Evolutionary conservation across 2,113 vertebrate genomes (phyloP), one percentile per base, ranked within the genome.

Genomic region (Spea bombifrons): DNA sequence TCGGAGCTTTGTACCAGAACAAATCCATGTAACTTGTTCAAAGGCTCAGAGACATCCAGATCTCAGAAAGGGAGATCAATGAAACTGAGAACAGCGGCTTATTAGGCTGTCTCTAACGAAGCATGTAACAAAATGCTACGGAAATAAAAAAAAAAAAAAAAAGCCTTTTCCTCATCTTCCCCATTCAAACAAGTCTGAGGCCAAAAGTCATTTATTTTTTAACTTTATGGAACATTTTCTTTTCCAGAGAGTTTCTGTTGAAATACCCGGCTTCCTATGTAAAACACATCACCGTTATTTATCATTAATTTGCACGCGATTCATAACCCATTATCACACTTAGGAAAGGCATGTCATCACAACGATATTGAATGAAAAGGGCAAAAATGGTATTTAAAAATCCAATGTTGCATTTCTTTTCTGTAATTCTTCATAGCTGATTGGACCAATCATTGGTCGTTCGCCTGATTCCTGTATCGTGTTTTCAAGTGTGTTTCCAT

Each of bases 1-100:
- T 50, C 65, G 43, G 53, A 67, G 71, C 71, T 80, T 80, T 68
- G 50, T 74, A 80, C 59, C 67, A 74, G 64, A 74, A 80, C 70
- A 80, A 76, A 79, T 66, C 69, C 76, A 61, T 77, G 76, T n/a
- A 67, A 79, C 55, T 65, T 53, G 69, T 79, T 79, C 77, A 79
- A 80, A 80, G 78, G 52, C 78, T 61, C 15, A 44, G 7, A 67
- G 61, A 68, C 64, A 50, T 55, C 67, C 71, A 68, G 71, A 80
- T 73, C 78, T 74, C 71, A n/a, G 65, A 71, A 73, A 80, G 71
- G 71, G 64, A 80, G 71, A 80, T 80, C 78, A 80, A 74, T 73
- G 78, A 15, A 68, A 52, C 71, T 61, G 64, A 50, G 78, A 74
- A 50, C 45, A 80, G 71, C 17, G 1, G 71, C 78, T 80, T 80